These are phyloP conservation scores for Oryzias sinensis DNA, from an alignment of 2,797 vertebrate genomes.

Conservation along the genomic window DNA sequence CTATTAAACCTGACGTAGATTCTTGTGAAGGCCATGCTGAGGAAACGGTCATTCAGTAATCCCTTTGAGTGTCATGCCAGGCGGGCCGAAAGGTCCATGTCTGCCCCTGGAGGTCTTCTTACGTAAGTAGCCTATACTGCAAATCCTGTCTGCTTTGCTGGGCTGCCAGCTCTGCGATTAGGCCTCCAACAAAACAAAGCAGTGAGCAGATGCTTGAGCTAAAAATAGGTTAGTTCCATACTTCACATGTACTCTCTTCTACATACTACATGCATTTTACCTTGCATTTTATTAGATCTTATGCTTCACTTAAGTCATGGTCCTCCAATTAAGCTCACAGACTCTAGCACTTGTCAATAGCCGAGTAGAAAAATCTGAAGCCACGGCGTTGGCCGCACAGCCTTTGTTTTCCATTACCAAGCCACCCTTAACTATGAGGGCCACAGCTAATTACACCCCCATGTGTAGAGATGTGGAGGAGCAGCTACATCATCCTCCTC, in stretches of 20 bases:
- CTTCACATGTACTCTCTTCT: slow-evolving; percentile 14
- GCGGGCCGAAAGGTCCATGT: slow-evolving; percentile 89
- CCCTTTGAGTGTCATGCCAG: slow-evolving; percentile 86
- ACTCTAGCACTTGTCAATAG: slow-evolving; percentile 29
- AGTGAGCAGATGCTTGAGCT: slow-evolving; percentile 50
- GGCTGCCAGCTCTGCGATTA: slow-evolving; percentile 60
- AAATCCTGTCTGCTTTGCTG: slow-evolving; percentile 55
- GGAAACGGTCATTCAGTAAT: slow-evolving; percentile 95
- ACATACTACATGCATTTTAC: background rate
- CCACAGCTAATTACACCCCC: slow-evolving; percentile 55
- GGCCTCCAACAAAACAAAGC: slow-evolving; percentile 50
- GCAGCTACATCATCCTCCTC: slow-evolving; percentile 46
- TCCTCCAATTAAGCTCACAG: slow-evolving; percentile 11
- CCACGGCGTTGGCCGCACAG: slow-evolving; percentile 32
- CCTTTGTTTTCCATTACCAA: slow-evolving; percentile 55
- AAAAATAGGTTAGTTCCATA: slow-evolving; percentile 48
- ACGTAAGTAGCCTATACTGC: slow-evolving; percentile 80
- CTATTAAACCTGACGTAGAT: slow-evolving; percentile 76
- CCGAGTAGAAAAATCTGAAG: slow-evolving; percentile 30
- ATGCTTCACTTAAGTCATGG: slow-evolving; percentile 13
- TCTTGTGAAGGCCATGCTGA: slow-evolving; percentile 94
- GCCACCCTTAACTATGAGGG: slow-evolving; percentile 21
- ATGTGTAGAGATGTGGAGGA: slow-evolving; percentile 40
- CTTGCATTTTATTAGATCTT: slow-evolving; percentile 5
- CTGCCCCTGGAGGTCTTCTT: slow-evolving; percentile 89